Evolutionary conservation across 2,113 vertebrate species (phyloP).

Genomic region (Alectura lathami): DNA sequence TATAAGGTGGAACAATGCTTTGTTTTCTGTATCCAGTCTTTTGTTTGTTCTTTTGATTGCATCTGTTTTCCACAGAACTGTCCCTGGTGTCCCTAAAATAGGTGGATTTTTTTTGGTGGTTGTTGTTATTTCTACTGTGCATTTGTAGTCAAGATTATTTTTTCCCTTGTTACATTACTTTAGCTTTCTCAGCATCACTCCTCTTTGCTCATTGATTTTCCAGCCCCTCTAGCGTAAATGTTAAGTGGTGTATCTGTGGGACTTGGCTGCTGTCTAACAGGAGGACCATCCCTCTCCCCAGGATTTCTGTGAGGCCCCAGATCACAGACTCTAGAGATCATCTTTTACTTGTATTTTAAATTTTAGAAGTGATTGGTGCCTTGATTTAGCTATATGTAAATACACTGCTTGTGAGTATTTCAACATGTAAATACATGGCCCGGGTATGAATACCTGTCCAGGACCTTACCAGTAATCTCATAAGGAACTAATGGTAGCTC

Average conservation of each 20-base stretch:
- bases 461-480: neutral
- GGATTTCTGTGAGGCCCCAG: neutral
- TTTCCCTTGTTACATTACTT: neutral
- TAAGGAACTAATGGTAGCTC: neutral
- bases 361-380: neutral
- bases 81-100: neutral
- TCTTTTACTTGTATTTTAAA: neutral
- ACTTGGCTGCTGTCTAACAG: neutral
- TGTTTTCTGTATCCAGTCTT: neutral
- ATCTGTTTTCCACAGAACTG: neutral
- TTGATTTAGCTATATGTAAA: neutral
- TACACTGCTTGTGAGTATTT: neutral
- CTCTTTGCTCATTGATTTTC: neutral
- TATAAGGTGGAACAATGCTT: neutral
- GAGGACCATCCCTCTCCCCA: neutral
- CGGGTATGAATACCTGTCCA: neutral
- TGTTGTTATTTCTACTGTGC: neutral
- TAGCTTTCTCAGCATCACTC: neutral
- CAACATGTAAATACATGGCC: neutral
- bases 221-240: neutral
- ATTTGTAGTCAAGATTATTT: neutral
- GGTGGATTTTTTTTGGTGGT: neutral
- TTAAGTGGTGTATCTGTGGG: neutral
- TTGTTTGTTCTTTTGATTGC: neutral
- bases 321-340: neutral